Evolutionary conservation across 2,113 vertebrate genomes (phyloP).

Genomic region (Gila orcuttii): DNA sequence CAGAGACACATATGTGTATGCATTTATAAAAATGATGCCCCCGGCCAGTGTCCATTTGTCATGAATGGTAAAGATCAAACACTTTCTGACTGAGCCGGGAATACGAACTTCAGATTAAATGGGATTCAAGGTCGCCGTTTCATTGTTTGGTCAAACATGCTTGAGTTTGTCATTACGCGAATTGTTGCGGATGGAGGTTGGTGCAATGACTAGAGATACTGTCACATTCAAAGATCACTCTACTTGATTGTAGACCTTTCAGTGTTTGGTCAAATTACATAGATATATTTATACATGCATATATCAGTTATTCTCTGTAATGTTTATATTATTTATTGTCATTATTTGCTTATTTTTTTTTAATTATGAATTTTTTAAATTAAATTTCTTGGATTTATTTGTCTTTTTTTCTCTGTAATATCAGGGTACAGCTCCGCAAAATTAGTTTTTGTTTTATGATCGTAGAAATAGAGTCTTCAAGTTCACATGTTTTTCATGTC

Average conservation of each 20-base stretch:
- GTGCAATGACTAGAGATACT: not conserved
- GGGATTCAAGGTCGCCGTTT: not conserved
- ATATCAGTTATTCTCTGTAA: not conserved
- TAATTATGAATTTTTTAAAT: too few species aligned
- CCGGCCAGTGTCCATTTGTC: conserved; percentile 59
- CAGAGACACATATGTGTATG: conserved; percentile 65
- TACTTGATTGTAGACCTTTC: not conserved
- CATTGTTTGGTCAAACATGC: conserved; percentile 16
- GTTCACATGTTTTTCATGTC: not conserved
- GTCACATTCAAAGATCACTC: not conserved
- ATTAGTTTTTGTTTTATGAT: not conserved
- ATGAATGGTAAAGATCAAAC: conserved; percentile 61
- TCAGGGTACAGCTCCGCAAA: not conserved
- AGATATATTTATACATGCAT: not conserved
- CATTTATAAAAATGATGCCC: conserved; percentile 77
- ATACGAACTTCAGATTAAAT: conserved; percentile 25
- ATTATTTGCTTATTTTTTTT: not conserved
- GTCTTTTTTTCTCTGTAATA: not conserved
- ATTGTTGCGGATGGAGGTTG: not conserved
- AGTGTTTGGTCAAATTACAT: not conserved
- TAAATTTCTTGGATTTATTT: not conserved
- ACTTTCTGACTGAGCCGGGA: conserved; percentile 15
- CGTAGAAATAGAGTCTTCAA: not conserved
- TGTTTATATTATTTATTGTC: too few species aligned
- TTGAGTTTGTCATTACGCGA: not conserved